Percentiles rank a stretch among this genome's conserved stretches.
Conservation (phyloP, 2,797 vertebrate species). For the Selene dorsalis region DNA sequence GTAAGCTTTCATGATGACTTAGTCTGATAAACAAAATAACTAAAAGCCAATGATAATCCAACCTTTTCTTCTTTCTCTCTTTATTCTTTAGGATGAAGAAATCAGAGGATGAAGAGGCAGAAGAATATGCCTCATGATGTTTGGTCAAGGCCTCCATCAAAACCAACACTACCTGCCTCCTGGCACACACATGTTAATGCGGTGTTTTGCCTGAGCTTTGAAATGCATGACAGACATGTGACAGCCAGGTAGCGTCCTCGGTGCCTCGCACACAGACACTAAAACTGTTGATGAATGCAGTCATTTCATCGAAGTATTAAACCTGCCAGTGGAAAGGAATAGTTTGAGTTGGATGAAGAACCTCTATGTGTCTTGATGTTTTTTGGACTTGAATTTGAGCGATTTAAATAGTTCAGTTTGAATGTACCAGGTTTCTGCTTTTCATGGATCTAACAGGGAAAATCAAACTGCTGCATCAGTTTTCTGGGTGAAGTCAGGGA, state of each 20-base stretch:
- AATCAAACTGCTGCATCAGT: background rate
- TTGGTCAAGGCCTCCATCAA: conserved; percentile 26
- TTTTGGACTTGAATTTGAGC: background rate
- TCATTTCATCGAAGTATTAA: background rate
- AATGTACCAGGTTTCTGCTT: background rate
- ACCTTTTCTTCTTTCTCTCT: background rate
- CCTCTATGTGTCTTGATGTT: background rate
- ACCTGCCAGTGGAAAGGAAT: background rate
- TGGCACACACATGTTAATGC: background rate
- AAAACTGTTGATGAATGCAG: background rate
- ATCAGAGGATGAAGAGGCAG: background rate
- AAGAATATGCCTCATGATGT: background rate
- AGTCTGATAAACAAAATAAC: background rate
- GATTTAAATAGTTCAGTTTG: background rate
- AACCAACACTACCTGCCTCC: background rate
- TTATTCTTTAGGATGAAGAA: conserved; percentile 77
- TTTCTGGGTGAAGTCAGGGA: background rate
- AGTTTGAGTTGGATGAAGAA: background rate
- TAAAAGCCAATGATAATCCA: background rate
- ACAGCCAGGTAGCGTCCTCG: background rate
- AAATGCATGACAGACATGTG: conserved; percentile 3
- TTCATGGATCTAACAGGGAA: background rate
- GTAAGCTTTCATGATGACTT: background rate
- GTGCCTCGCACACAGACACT: background rate
- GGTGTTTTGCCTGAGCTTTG: background rate